phyloP scores from a whole-genome alignment of 2,113 vertebrate species.

The Motacilla tschutschensis region DNA sequence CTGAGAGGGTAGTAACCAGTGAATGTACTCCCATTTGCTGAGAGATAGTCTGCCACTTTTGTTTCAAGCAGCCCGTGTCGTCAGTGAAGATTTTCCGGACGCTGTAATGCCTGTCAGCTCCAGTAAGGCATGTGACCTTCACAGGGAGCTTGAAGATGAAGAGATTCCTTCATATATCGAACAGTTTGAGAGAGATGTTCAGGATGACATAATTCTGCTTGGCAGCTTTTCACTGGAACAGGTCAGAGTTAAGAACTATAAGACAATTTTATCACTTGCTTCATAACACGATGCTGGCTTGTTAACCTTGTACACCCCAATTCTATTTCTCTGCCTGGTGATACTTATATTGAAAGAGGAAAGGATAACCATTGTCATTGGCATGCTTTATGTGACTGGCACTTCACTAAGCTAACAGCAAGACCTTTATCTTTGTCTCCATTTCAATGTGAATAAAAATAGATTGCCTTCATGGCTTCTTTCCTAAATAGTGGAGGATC shows the following conservation, averaged over 20 bases:
- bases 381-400: slow-evolving; percentile 11
- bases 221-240: slow-evolving; percentile 85
- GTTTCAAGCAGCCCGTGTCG: neutral
- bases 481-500: slow-evolving; percentile 1
- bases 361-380: neutral
- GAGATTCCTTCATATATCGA: slow-evolving; percentile 74
- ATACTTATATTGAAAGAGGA: neutral
- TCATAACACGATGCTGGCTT: slow-evolving; percentile 70
- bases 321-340: slow-evolving; percentile 23
- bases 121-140: slow-evolving; percentile 38
- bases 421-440: slow-evolving; percentile 37
- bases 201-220: slow-evolving; percentile 84
- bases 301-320: slow-evolving; percentile 68
- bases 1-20: neutral
- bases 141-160: slow-evolving; percentile 69
- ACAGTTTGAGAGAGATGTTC: slow-evolving; percentile 81
- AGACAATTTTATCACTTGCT: slow-evolving; percentile 76
- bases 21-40: neutral
- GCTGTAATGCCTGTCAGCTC: neutral
- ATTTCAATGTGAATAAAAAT: slow-evolving; percentile 42
- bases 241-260: slow-evolving; percentile 83
- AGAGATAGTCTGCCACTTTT: neutral
- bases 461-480: neutral
- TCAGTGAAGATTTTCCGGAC: neutral
- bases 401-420: slow-evolving; percentile 13